phyloP scores from a whole-genome alignment of 1,140 invertebrate species.

The Macrotrachela quadricornifera region DNA sequence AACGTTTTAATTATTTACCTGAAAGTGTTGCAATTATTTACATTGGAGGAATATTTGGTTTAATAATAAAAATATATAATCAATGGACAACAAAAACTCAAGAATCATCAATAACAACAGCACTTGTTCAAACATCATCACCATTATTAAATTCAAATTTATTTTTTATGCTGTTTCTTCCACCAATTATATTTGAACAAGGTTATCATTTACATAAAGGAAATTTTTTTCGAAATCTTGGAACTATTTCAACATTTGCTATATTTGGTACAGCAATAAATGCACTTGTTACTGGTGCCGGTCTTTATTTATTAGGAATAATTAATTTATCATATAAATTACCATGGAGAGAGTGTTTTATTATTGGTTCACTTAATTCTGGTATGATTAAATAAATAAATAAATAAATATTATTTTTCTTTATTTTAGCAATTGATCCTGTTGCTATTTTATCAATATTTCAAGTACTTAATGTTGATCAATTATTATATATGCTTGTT shows the following conservation, averaged over 20 bases:
- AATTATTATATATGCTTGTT: conserved; percentile 88
- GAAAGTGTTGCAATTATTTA: conserved; percentile 93
- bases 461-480: conserved; percentile 79
- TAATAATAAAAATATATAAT: conserved; percentile 69
- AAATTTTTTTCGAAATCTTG: conserved; percentile 95
- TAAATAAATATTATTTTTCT: too few species aligned
- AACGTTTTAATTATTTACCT: conserved; percentile 81
- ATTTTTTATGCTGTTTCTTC: conserved; percentile 84
- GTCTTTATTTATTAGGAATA: conserved; percentile 12
- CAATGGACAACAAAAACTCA: conserved; percentile 30
- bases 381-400: too few species aligned
- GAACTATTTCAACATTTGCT: conserved; percentile 65
- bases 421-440: conserved; percentile 62
- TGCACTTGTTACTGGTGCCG: conserved; percentile 33
- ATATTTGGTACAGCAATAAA: conserved; percentile 87
- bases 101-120: conserved; percentile 53
- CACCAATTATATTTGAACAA: conserved; percentile 94
- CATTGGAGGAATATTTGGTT: conserved; percentile 69
- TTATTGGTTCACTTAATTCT: conserved; percentile 87
- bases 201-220: conserved; percentile 93
- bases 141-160: conserved; percentile 64
- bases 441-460: conserved; percentile 88
- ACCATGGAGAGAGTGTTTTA: conserved; percentile 85
- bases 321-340: conserved; percentile 57
- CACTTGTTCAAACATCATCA: conserved; percentile 22